Evolutionary conservation across 2,113 vertebrate genomes (phyloP).

Genomic region (Marcusenius ussheri): DNA sequence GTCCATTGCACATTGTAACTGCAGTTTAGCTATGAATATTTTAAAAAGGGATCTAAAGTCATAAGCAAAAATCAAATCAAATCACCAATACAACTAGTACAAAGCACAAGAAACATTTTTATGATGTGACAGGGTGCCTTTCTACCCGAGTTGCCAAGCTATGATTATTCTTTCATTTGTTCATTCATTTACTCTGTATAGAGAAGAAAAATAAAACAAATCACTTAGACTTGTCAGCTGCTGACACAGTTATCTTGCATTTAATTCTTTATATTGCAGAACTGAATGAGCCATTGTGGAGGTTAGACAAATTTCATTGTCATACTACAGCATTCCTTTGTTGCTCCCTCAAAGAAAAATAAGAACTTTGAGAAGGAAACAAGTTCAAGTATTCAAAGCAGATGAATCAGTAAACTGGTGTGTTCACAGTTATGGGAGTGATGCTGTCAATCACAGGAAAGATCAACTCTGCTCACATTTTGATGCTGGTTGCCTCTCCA

Average conservation of each 20-base stretch:
- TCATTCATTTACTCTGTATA: constrained; percentile 53
- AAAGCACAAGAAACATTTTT: constrained; percentile 55
- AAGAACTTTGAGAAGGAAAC: constrained; percentile 51
- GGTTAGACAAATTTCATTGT: constrained; percentile 67
- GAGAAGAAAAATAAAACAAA: constrained; percentile 48
- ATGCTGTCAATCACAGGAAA: constrained; percentile 57
- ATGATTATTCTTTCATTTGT: constrained; percentile 67
- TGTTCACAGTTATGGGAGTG: constrained; percentile 42
- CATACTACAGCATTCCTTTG: constrained; percentile 60
- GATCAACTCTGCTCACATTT: background rate
- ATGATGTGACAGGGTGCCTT: constrained; percentile 53
- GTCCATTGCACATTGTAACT: constrained; percentile 61
- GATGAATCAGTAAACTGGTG: constrained; percentile 24
- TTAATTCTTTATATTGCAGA: constrained; percentile 49
- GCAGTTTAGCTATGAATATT: constrained; percentile 66
- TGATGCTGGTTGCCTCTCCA: constrained; percentile 1
- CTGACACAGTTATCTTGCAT: constrained; percentile 56
- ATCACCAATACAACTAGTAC: constrained; percentile 39
- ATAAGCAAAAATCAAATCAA: constrained; percentile 50
- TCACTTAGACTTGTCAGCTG: constrained; percentile 51
- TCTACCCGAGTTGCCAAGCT: constrained; percentile 58
- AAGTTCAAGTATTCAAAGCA: constrained; percentile 40
- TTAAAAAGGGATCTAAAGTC: constrained; percentile 60
- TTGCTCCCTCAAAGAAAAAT: constrained; percentile 53
- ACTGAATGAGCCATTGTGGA: constrained; percentile 63